A percentile compares a stretch with the other conserved stretches of the same genome.
These are phyloP conservation scores for Scaptomyza caliginosa DNA, from an alignment of 2,888 invertebrate species.

Conservation along the genomic window DNA sequence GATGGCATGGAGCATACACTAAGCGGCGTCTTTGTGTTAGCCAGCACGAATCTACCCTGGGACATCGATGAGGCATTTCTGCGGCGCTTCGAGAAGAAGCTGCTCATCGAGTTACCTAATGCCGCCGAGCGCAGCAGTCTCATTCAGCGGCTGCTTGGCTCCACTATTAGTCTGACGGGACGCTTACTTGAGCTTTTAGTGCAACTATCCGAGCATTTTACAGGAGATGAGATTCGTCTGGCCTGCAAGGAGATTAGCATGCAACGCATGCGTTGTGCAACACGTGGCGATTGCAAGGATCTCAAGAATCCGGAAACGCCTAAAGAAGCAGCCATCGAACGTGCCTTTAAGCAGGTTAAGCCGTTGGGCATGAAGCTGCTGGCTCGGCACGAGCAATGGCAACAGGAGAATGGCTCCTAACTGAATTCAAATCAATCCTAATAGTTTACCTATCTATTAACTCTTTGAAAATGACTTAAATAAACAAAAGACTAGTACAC, in stretches of 20 bases:
- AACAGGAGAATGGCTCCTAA: slow-evolving; percentile 86
- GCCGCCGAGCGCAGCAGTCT: slow-evolving; percentile 87
- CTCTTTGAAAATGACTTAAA: slow-evolving; percentile 1
- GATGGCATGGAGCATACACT: slow-evolving; percentile 89
- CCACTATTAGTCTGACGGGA: slow-evolving; percentile 52
- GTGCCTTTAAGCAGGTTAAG: slow-evolving; percentile 80
- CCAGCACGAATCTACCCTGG: slow-evolving; percentile 97
- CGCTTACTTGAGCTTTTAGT: slow-evolving; percentile 84
- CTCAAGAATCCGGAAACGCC: slow-evolving; percentile 38
- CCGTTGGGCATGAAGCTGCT: slow-evolving; percentile 86
- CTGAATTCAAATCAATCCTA: not conserved
- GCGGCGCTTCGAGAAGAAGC: slow-evolving; percentile 93
- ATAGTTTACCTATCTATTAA: not conserved
- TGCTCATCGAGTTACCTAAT: slow-evolving; percentile 91
- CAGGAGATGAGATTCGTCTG: slow-evolving; percentile 94
- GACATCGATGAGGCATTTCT: slow-evolving; percentile 95
- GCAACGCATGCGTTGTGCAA: slow-evolving; percentile 88
- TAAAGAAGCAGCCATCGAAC: slow-evolving; percentile 51
- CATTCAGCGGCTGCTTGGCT: slow-evolving; percentile 86
- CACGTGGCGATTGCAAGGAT: slow-evolving; percentile 19
- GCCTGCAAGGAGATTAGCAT: slow-evolving; percentile 96
- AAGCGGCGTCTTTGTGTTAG: slow-evolving; percentile 89
- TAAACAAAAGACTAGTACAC: not conserved
- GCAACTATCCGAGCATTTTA: slow-evolving; percentile 89
- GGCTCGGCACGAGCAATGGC: slow-evolving; percentile 87